Evolutionary conservation across 2,797 vertebrate species (phyloP), one percentile per base, ranked within the genome.

Genomic region (Ambastaia sidthimunki): DNA sequence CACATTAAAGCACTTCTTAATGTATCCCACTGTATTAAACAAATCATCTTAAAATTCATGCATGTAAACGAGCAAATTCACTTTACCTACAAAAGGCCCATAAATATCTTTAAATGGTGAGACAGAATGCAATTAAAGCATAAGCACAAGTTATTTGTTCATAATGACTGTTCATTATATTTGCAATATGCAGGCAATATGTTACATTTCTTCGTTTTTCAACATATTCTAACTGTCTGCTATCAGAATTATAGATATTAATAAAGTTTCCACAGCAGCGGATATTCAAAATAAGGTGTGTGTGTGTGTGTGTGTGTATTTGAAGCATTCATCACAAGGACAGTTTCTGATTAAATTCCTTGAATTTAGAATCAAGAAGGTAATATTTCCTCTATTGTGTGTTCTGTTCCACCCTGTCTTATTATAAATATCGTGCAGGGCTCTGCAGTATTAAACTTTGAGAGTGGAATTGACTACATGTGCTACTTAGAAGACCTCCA

Each of bases 91-190:
- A 55, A 0, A 57, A 57, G 9, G 9, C 60, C 16, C 28, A 37
- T n/a, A 63, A 63, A 63, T 23, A 60, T 37, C 16, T 10, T 63
- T 34, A 34, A 34, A 63, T n/a, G 18, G 25, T 3, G 28, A 63
- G 60, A 34, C 60, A 63, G 60, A 65, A 65, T n/a, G 37, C 66
- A 52, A 57, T 69, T 59, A 77, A 57, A 69, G 37, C 28, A 16
- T 21, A 69, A 28, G 37, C 16, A n/a, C 18, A 52, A 34, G 7
- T 18, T 63, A 63, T 34, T 63, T 2, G 16, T 63, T 63, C 7
- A 34, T 34, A 34, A 63, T 63, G 28, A 18, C 7, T 34, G 28
- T 34, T 31, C 23, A 71, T 78, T 21, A 69, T 67, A 25, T 37
- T 5, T 7, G 4, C 7, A 37, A 7, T 7, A 31, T 5, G 21